These are phyloP conservation scores for Cantharis lateralis DNA, from an alignment of 2,888 invertebrate genomes.

Conservation along the genomic window DNA sequence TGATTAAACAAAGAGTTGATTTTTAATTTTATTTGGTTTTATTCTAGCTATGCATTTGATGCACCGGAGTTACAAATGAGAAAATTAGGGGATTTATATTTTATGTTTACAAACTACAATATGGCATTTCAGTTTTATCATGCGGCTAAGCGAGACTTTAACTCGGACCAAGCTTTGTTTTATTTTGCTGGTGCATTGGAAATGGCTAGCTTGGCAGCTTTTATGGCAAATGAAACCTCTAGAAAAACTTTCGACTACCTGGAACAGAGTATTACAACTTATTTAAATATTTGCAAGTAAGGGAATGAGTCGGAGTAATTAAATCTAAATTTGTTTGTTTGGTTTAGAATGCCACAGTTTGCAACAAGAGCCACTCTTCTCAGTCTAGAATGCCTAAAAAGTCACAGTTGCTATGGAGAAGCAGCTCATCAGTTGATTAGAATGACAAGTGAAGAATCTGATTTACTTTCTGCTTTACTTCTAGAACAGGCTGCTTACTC, in stretches of 20 bases:
- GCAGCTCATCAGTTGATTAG: constrained; percentile 94
- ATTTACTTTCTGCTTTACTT: constrained; percentile 89
- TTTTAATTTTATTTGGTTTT: not conserved
- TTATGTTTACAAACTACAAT: constrained; percentile 93
- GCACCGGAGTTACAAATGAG: constrained; percentile 92
- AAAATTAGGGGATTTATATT: constrained; percentile 92
- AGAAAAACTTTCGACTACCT: constrained; percentile 86
- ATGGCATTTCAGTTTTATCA: constrained; percentile 94
- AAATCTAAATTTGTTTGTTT: constrained; percentile 6
- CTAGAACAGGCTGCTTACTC: constrained; percentile 95
- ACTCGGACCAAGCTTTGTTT: constrained; percentile 95
- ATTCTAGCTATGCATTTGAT: constrained; percentile 74
- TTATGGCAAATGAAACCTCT: constrained; percentile 81
- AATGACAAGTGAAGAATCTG: constrained; percentile 97
- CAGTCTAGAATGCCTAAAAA: constrained; percentile 85
- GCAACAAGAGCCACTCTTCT: constrained; percentile 90
- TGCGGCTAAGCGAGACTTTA: constrained; percentile 95
- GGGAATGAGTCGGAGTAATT: constrained; percentile 34
- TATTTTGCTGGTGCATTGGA: constrained; percentile 96
- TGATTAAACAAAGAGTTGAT: not conserved
- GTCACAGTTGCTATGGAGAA: constrained; percentile 79
- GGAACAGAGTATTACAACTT: constrained; percentile 92
- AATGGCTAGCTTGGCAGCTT: constrained; percentile 93
- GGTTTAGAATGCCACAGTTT: constrained; percentile 81
- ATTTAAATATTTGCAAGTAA: constrained; percentile 87